Base-by-base conservation (phyloP, 2,113 vertebrate species). In the Climacteris rufus region DNA sequence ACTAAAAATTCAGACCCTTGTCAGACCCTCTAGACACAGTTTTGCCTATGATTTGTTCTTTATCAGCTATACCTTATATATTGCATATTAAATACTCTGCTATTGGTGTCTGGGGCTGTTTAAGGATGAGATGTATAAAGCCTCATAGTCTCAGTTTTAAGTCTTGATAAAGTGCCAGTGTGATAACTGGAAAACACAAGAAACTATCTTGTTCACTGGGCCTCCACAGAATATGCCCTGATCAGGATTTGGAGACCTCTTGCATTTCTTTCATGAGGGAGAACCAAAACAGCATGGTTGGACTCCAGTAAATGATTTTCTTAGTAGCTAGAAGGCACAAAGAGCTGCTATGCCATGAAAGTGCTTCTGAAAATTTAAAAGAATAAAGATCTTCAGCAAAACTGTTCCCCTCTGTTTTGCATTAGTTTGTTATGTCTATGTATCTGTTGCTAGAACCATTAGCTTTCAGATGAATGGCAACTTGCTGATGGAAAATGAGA, bases 251-350 rank as follows among this genome's bases (percentile, higher is more conserved):
- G 59, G 39, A 40, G 20, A 65, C 4, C 9, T 93, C 24, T 71
- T 56, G 9, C 1, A 1, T 61, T 75, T 72, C 11, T 74, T 69
- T 16, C 1, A 0, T 35, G 33, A 78, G 8, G 4, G 31, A 63
- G 12, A 68, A 69, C 8, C 8, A 15, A 84, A 91, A 21, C 13
- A 33, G 3, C 8, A 6, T 16, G 14, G 10, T 39, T 88, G 57
- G n/a, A 65, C 20, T 60, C 37, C 45, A 76, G 72, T 5, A 89
- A 75, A 69, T 86, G 10, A 18, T 33, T 78, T 82, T 94, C 42
- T 63, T 20, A 27, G 11, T 45, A 33, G 13, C 7, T 49, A n/a
- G 52, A 76, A 52, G 39, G 24, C 40, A 39, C 44, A 39, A 57
- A 59, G 31, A 76, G 15, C 27, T 87, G 22, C 22, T 53, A 44